A percentile compares a stretch with the other conserved stretches of the same genome.
These are phyloP conservation scores for Darevskia mixta DNA, from an alignment of 2,797 vertebrate genomes.

Conservation along the genomic window DNA sequence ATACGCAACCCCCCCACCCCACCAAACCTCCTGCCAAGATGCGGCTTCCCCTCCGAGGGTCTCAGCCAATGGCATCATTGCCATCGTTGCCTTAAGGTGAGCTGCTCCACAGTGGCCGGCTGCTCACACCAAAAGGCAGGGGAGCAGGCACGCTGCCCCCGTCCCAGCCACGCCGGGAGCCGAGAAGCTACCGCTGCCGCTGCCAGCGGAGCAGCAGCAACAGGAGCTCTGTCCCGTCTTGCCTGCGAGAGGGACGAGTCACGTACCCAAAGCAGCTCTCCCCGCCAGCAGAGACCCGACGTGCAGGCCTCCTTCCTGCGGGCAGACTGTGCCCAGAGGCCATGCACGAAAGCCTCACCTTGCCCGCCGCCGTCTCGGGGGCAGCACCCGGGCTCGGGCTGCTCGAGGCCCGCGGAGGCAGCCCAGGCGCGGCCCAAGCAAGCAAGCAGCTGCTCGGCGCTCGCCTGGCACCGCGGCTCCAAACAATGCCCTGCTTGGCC, in stretches of 20 bases:
- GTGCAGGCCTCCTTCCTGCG: not conserved
- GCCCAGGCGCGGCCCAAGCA: not conserved
- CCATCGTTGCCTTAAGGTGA: not conserved
- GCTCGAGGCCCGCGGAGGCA: not conserved
- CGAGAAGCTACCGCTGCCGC: not conserved
- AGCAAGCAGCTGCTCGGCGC: not conserved
- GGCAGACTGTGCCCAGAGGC: not conserved
- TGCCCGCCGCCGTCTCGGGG: not conserved
- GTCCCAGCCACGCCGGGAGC: not conserved
- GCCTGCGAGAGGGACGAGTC: not conserved
- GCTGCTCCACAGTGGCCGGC: not conserved
- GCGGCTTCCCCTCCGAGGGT: not conserved
- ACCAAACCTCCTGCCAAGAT: not conserved
- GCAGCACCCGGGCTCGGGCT: not conserved
- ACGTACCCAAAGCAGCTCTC: too few species aligned
- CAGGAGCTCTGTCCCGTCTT: not conserved
- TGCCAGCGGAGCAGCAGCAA: not conserved
- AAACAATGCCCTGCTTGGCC: slow-evolving; percentile 6
- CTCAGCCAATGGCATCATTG: not conserved
- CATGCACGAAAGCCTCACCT: not conserved
- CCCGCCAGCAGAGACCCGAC: not conserved
- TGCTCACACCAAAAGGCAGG: not conserved
- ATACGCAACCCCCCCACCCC: too few species aligned
- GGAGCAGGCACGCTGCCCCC: not conserved
- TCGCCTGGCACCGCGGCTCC: not conserved